Base-by-base conservation (phyloP, 2,888 invertebrate species). In the Drosophila mimetica region DNA sequence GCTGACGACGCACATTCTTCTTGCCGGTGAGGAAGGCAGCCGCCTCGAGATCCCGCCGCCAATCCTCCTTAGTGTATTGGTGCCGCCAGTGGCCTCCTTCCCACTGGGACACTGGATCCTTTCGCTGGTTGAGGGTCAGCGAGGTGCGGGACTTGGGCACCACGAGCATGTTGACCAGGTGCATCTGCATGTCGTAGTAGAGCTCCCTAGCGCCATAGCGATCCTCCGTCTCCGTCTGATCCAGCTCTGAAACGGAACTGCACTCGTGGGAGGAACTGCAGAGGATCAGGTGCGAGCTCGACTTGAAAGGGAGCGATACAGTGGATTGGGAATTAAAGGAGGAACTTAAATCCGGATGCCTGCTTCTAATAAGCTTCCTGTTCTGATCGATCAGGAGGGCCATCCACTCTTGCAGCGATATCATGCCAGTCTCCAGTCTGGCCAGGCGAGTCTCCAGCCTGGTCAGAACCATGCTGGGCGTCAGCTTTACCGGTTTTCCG, bases 1-100 rank as follows among this genome's bases (percentile, higher is more conserved):
- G 64, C 69, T 73, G 66, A 69, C 39, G 32, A 51, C 64, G 69
- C 65, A 69, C 69, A 63, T 63, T 63, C 69, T 58, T 42, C n/a
- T 2, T n/a, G 1, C n/a, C 13, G 4, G 22, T 42, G n/a, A 51
- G 36, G 16, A 55, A 37, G 11, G 14, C 14, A 14, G 61, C 69
- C 28, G 55, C 53, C 9, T 36, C 28, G n/a, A 9, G 2, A 5
- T 18, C 8, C 11, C 52, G 46, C 9, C n/a, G 2, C 1, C 18
- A 28, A 11, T 36, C 9, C 36, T 37, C 28, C 3, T 36, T 18
- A 0, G 25, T 7, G 5, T 16, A 9, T 2, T 22, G 1, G 9
- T 16, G 46, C 22, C 16, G 18, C 16, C 16, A 18, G 13, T 16
- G 13, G 13, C 25, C 13, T 30, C 6, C 28, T 2, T 16, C 11